Base-by-base conservation (phyloP, 2,113 vertebrate species). In the Mastomys natalensis region DNA sequence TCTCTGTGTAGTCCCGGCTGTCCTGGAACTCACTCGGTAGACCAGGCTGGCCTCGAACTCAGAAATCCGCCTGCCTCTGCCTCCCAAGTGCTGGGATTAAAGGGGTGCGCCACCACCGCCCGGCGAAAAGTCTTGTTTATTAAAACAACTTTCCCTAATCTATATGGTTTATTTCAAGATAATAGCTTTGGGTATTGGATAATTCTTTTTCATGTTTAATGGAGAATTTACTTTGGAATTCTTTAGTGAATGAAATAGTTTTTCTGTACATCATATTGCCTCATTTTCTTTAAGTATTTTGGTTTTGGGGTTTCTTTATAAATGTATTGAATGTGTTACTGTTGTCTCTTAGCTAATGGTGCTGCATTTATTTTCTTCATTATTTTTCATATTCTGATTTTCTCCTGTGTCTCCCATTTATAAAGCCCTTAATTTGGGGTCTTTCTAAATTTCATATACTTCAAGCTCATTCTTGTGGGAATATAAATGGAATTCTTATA, bases 201-300 rank as follows among this genome's bases (percentile, higher is more conserved):
- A 74, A 78, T 91, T 96, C 15, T 95, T 95, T 97, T 85, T 85
- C 15, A 43, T 95, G 81, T 96, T 94, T 95, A 94, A 66, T 92
- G 60, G 55, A 93, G n/a, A 19, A 93, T 92, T 97, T 89, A 82
- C 84, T 96, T 92, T 95, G 16, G 55, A 88, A 78, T 93, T 93
- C 45, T 94, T 95, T 90, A 73, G 90, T 89, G 21, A 68, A 86
- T 96, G 37, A 95, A 87, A 82, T 11, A 90, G 68, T 80, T 96
- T 96, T 95, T 95, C 55, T 95, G 93, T 62, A 48, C 15, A 53
- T 93, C 77, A 2, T 91, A 48, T 73, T 95, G 45, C 17, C 62
- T 96, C 53, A 66, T 94, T 96, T 96, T 84, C 34, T 95, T 64
- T 29, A 53, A 90, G 8, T 68, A 78, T 62, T 96, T 48, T 97